Conservation (phyloP, 2,113 vertebrate genomes). For the Opisthocomus hoazin region DNA sequence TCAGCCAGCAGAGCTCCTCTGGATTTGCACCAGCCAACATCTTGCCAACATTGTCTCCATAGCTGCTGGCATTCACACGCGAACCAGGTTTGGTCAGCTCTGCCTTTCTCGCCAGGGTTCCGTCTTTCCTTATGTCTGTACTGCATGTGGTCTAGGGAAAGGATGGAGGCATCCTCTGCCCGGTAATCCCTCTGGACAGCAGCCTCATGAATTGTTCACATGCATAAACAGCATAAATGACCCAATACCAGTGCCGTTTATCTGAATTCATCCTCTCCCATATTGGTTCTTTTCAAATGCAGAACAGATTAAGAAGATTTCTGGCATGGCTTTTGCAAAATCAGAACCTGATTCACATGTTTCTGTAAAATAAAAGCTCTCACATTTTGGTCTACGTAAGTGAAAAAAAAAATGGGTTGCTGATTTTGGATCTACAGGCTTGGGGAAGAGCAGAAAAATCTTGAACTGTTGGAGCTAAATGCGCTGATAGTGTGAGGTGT, state of each 20-base stretch:
- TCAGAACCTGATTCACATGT: rapidly evolving
- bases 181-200: background rate
- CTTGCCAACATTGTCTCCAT: rapidly evolving
- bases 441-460: background rate
- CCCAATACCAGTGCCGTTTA: rapidly evolving
- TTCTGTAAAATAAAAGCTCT: background rate
- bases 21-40: background rate
- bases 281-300: background rate
- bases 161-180: background rate
- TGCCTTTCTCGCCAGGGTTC: background rate
- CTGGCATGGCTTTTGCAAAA: background rate
- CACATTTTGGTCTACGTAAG: background rate
- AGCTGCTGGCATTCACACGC: background rate
- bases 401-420: background rate
- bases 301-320: background rate
- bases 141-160: background rate
- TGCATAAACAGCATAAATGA: background rate
- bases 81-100: background rate
- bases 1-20: rapidly evolving
- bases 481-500: background rate
- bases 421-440: rapidly evolving
- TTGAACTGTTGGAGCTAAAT: rapidly evolving
- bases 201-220: rapidly evolving
- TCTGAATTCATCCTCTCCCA: background rate
- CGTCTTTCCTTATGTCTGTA: background rate